Conservation (phyloP, 2,888 invertebrate genomes). For the Frankliniella fusca region DNA sequence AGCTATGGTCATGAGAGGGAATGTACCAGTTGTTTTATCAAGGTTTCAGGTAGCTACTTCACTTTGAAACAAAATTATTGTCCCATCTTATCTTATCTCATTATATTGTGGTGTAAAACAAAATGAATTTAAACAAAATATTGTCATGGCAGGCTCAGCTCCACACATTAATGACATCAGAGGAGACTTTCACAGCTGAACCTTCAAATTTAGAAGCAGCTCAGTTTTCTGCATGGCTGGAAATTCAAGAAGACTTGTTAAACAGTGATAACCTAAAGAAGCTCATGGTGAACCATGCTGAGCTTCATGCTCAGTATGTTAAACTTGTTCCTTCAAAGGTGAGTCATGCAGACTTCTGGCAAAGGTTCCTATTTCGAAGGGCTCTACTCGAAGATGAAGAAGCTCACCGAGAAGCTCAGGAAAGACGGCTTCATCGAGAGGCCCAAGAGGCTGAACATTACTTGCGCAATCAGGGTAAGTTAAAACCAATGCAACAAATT, state of each 20-base stretch:
- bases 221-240: constrained; percentile 48
- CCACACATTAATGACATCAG: constrained; percentile 2
- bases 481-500: no score
- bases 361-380: constrained; percentile 75
- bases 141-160: background rate
- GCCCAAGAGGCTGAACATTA: constrained; percentile 49
- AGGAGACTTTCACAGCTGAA: constrained; percentile 48
- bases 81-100: background rate
- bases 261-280: constrained; percentile 50
- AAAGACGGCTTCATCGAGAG: constrained; percentile 51
- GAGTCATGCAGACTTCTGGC: constrained; percentile 73
- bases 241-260: constrained; percentile 44
- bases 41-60: constrained; percentile 50
- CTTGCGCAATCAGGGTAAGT: constrained; percentile 51
- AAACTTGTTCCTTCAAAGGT: constrained; percentile 52
- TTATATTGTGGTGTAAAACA: background rate
- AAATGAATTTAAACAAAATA: background rate
- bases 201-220: constrained; percentile 46
- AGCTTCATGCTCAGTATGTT: constrained; percentile 50
- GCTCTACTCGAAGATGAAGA: constrained; percentile 71
- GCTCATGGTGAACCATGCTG: constrained; percentile 50
- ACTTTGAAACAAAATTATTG: background rate
- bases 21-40: constrained; percentile 63
- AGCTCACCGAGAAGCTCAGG: constrained; percentile 61
- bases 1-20: constrained; percentile 62